These are phyloP conservation scores for Gallinago undulata DNA, from an alignment of 2,113 vertebrate genomes.

Conservation along the genomic window DNA sequence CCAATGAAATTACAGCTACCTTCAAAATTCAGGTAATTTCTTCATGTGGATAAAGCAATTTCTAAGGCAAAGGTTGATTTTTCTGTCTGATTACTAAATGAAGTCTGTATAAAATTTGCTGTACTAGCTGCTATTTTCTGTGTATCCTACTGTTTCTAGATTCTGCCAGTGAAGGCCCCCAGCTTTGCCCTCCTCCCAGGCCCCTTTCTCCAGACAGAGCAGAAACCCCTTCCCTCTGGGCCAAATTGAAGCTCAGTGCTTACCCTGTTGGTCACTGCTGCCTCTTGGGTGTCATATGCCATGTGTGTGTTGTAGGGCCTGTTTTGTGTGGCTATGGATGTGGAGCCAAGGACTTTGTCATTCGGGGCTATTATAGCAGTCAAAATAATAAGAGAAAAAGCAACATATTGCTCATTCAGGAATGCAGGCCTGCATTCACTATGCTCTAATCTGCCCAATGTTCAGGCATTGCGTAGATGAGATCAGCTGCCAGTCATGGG, in stretches of 20 bases:
- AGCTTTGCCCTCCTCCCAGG: constrained; percentile 74
- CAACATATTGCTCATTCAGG: constrained; percentile 67
- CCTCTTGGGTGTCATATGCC: constrained; percentile 79
- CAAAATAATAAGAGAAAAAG: constrained; percentile 62
- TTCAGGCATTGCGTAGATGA: constrained; percentile 62
- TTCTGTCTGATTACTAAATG: not conserved
- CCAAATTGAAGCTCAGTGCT: constrained; percentile 73
- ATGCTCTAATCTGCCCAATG: constrained; percentile 23
- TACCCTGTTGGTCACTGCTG: constrained; percentile 75
- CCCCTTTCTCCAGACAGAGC: constrained; percentile 77
- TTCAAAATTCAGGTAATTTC: not conserved
- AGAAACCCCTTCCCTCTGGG: constrained; percentile 75
- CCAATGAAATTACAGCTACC: not conserved
- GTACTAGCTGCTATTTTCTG: constrained; percentile 45
- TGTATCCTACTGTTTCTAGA: constrained; percentile 81
- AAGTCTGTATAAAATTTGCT: constrained; percentile 44
- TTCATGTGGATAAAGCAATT: not conserved
- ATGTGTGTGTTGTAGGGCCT: constrained; percentile 75
- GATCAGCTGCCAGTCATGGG: constrained; percentile 61
- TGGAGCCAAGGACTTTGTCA: constrained; percentile 74
- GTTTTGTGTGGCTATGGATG: constrained; percentile 33
- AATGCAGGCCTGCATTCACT: constrained; percentile 53
- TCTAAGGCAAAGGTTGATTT: not conserved
- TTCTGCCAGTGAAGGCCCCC: constrained; percentile 78
- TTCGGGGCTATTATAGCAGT: constrained; percentile 62